Evolutionary conservation across 2,888 invertebrate species (phyloP).

Genomic region (Anthophora plumipes): DNA sequence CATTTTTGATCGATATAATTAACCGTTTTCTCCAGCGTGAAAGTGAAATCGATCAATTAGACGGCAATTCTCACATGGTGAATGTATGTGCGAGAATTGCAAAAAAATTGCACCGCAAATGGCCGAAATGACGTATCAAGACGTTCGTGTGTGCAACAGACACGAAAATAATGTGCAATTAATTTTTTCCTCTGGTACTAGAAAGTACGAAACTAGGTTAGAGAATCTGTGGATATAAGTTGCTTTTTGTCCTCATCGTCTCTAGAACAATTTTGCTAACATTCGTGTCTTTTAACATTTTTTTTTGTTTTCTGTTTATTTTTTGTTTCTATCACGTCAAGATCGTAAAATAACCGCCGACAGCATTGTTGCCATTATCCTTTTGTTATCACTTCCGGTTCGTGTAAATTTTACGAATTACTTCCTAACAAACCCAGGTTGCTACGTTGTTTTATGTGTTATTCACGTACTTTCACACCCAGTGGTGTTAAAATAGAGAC

Average conservation of each 20-base stretch:
- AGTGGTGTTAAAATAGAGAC: no score
- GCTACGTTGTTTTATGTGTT: background rate
- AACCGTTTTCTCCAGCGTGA: background rate
- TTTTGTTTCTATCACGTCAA: no score
- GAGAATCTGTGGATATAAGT: background rate
- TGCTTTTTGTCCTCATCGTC: no score
- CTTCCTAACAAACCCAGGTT: background rate
- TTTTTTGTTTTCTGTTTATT: no score
- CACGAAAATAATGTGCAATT: background rate
- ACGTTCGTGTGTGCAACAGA: background rate
- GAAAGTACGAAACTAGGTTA: slow-evolving; percentile 22
- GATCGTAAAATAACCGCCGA: no score
- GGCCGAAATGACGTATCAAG: background rate
- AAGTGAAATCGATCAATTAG: background rate
- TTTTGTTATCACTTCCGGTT: background rate
- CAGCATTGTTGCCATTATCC: no score
- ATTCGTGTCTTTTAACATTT: no score
- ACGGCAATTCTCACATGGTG: background rate
- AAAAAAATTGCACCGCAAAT: background rate
- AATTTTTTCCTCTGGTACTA: background rate
- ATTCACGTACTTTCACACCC: background rate
- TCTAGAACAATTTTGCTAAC: no score
- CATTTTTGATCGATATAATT: background rate
- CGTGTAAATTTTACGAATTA: no score
- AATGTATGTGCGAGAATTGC: background rate